Evolutionary conservation across 1,140 invertebrate genomes (phyloP), one percentile per base, ranked within the genome.

Genomic region (Nasonia longicornis): DNA sequence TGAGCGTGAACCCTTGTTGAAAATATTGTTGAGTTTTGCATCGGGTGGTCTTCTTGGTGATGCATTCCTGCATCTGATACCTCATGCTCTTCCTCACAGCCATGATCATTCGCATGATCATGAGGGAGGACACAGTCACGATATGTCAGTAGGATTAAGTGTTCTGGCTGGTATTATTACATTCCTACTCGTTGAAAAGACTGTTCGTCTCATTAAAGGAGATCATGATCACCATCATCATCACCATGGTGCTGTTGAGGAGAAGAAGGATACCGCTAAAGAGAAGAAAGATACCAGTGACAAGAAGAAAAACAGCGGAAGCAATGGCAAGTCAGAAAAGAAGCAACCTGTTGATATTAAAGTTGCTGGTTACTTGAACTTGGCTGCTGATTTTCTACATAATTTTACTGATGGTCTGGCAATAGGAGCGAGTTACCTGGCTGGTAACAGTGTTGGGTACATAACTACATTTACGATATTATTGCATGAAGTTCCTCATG

Each of bases 391-490:
- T 89, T 98, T 98, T 90, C 94, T 96, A 64, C 98, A 99, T 88
- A 99, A 99, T 90, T 98, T 99, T 86, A 99, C 98, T 48, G 98
- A 99, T 93, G 98, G 98, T 58, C 89, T 99, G 38, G 97, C 98
- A 42, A 98, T 99, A 88, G 97, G 98, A 72, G 97, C 98, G 11
- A 98, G 97, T n/a, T 99, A 96, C 89, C 93, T 98, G 83, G 97
- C 96, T 84, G 97, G 97, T 11, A 92, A 94, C 85, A 94, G 90
- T 85, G 92, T 96, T 84, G 96, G 96, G 16, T 93, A 96, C 67
- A 92, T 98, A 8, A 99, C 98, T 8, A 98, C 97, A 26, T 91
- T 97, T 35, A 98, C 97, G 2, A 98, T 99, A 87, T 92, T 99
- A 38, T 91, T 99, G 52, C 98, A 99, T 90, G 98, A 99, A 93